A percentile compares a stretch with the other conserved stretches of the same genome.
Evolutionary conservation across 2,888 invertebrate species (phyloP).

Genomic region (Bellardia bayeri): DNA sequence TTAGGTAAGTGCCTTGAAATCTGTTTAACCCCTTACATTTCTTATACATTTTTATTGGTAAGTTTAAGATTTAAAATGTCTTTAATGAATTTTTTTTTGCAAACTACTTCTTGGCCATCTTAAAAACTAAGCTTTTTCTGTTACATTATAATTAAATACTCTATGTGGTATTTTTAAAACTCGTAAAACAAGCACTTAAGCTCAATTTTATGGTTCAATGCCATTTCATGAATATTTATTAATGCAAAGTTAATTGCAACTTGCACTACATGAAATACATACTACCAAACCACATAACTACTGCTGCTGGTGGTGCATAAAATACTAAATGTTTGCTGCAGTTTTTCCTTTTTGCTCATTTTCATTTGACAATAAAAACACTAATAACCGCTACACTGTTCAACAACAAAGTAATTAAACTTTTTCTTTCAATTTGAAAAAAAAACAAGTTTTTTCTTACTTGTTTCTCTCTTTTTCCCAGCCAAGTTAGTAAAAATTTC

Average conservation of each 20-base stretch:
- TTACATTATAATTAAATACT: conserved; percentile 62
- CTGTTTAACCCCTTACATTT: not conserved
- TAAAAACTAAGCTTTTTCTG: conserved; percentile 14
- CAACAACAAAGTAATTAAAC: conserved; percentile 67
- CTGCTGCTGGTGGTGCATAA: not conserved
- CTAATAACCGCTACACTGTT: conserved; percentile 52
- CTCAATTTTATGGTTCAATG: conserved; percentile 81
- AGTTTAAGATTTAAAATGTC: conserved; percentile 26
- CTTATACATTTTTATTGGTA: conserved; percentile 44
- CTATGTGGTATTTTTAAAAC: conserved; percentile 63
- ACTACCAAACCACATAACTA: too few species aligned
- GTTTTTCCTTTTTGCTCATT: conserved; percentile 15
- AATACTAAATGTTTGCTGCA: conserved; percentile 26
- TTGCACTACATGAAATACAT: not conserved
- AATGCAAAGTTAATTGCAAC: conserved; percentile 42
- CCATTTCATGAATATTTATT: conserved; percentile 81
- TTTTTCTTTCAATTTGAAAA: conserved; percentile 43
- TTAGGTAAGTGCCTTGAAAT: conserved; percentile 77
- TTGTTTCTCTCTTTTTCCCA: not conserved
- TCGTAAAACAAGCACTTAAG: conserved; percentile 77
- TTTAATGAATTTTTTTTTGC: not conserved
- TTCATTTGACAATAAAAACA: conserved; percentile 10
- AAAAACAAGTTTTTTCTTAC: not conserved
- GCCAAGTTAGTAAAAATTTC: too few species aligned
- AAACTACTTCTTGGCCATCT: not conserved